Evolutionary conservation across 1,140 invertebrate genomes (phyloP), one percentile per base, ranked within the genome.

Genomic region (Saccostrea echinata): DNA sequence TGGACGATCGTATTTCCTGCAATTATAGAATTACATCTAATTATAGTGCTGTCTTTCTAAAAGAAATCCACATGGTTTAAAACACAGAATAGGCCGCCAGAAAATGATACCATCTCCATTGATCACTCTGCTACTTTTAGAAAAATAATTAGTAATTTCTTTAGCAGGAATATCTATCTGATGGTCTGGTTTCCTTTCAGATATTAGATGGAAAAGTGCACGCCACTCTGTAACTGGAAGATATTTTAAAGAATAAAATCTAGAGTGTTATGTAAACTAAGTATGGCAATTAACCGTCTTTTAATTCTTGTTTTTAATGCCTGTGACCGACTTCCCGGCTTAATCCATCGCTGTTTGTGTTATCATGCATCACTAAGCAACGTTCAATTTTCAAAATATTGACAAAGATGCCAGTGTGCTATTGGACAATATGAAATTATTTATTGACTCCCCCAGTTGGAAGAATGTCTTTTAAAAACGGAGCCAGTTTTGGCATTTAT

Each of bases 341-440:
- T 76, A 30, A 76, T 76, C 27, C 68, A 76, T 13, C 68, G 13
- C 16, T 76, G 68, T 76, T 76, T 76, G 33, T 33, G 24, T 30
- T 16, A 27, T 30, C 27, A 13, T 30, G 16, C 30, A 33, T 27
- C 16, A 33, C 68, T 16, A 30, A 76, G 68, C 68, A 76, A 76
- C 68, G 27, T 4, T 30, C 24, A 76, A 30, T 76, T 76, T 76
- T 76, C 68, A 76, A 76, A 76, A 76, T 76, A 76, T 76, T 76
- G 68, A 76, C 68, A 30, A 76, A 9, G 30, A 33, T 76, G 68
- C 16, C 30, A 16, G 24, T 76, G 16, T 76, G 68, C 30, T 76
- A 30, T 76, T 76, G 68, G 68, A 16, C 30, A 76, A 27, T 27
- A 76, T 30, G 27, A 1, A 33, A 27, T 76, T 18, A 30, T 27